These are phyloP conservation scores for Contarinia nasturtii DNA, from an alignment of 1,140 invertebrate species.

Conservation along the genomic window DNA sequence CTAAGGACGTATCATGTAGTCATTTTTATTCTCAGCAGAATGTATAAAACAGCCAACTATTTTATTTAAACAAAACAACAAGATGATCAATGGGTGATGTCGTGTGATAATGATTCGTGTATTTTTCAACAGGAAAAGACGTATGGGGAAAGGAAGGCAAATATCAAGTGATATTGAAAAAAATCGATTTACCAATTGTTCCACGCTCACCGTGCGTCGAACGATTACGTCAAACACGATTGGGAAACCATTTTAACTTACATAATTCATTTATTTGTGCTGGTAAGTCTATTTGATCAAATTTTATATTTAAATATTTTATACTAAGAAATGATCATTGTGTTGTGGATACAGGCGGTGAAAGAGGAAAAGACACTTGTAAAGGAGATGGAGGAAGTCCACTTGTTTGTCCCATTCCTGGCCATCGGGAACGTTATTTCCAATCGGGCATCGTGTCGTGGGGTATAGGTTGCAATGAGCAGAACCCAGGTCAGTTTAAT, in stretches of 20 bases:
- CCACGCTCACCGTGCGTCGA: constrained; percentile 28
- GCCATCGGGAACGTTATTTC: constrained; percentile 28
- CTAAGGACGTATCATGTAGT: no score
- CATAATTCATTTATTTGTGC: constrained; percentile 43
- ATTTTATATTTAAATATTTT: no score
- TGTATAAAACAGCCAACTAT: no score
- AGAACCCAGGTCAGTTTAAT: constrained; percentile 34
- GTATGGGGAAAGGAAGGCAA: constrained; percentile 35
- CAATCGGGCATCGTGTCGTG: constrained; percentile 48
- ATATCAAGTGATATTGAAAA: constrained; percentile 36
- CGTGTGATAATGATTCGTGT: neutral
- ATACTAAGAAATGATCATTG: no score
- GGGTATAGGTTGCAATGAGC: constrained; percentile 37
- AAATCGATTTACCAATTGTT: constrained; percentile 35
- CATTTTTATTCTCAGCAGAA: no score
- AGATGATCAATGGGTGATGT: no score
- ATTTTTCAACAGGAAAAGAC: constrained; percentile 23
- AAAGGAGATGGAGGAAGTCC: constrained; percentile 57
- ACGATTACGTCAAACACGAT: constrained; percentile 28
- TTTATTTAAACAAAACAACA: no score
- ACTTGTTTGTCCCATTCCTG: constrained; percentile 36
- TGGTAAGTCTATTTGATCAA: constrained; percentile 21
- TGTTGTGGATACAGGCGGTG: no score
- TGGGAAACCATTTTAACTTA: constrained; percentile 32
- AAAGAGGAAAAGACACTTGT: constrained; percentile 37